Conservation (phyloP, 2,888 invertebrate species). For the Aphrophora alni region DNA sequence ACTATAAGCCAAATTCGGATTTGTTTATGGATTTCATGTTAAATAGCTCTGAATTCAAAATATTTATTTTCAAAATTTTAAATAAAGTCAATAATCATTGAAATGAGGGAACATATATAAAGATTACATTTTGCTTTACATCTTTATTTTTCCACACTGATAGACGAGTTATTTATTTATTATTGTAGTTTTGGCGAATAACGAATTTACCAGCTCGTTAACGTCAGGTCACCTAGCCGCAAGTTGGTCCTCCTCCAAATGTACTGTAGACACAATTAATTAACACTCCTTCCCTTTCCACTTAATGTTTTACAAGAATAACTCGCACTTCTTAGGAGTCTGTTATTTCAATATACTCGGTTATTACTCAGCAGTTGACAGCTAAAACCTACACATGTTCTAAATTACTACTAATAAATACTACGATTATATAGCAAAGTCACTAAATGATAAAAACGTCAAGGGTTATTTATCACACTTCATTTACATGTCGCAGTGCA, state of each 20-base stretch:
- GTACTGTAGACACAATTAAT: conserved; percentile 15
- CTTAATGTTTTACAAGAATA: conserved; percentile 4
- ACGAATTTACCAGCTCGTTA: conserved; percentile 34
- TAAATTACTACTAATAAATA: neutral
- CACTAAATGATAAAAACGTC: neutral
- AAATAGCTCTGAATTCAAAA: too few relatives aligned
- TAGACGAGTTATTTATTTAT: neutral
- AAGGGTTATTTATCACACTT: neutral
- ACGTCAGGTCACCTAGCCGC: neutral
- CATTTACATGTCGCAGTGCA: neutral
- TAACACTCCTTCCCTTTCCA: neutral
- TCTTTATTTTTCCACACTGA: too few relatives aligned
- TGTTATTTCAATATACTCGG: neutral
- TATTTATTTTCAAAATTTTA: too few relatives aligned
- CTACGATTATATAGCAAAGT: neutral
- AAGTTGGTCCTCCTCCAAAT: neutral
- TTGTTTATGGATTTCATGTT: too few relatives aligned
- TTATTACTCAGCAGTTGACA: neutral
- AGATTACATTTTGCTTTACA: too few relatives aligned
- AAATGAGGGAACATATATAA: too few relatives aligned
- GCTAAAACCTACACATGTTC: neutral
- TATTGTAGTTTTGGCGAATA: conserved; percentile 5
- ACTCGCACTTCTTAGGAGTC: neutral
- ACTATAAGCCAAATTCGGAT: too few relatives aligned
- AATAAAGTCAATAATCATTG: too few relatives aligned